Base-by-base conservation (phyloP, 2,888 invertebrate species). In the Melanostoma mellinum region DNA sequence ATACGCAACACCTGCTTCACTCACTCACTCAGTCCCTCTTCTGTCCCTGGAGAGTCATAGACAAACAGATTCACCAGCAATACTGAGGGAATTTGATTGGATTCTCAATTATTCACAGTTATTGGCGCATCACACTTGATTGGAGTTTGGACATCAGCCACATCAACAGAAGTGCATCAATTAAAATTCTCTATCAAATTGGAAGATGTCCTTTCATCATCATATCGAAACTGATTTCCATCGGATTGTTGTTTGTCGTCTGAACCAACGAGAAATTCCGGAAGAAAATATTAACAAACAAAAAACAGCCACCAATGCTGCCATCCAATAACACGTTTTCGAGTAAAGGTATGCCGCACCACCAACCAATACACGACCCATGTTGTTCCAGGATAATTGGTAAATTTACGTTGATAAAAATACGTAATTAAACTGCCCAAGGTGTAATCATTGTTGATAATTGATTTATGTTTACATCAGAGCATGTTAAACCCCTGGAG, bases 61-160 rank as follows among this genome's bases (percentile, higher is more conserved):
- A 53, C 48, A 32, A 42, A 46, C 40, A 78, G 46, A 69, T 65
- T 69, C 53, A n/a, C 36, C 60, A 44, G 30, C 67, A 82, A 77
- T 82, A 73, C 46, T 73, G 77, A 78, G 67, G 88, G 89, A 89
- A 89, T 90, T 89, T 90, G 90, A 90, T 90, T 90, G 90, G 90
- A 89, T 90, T 89, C 89, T 90, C 89, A 90, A 90, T 90, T 90
- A 90, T 90, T 90, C 89, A 90, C 89, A 89, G 89, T 89, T 90
- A 90, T 90, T 90, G 90, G 89, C 75, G 71, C 79, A 79, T 71
- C 65, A 42, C 58, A 42, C 69, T 71, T 74, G 79, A 84, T 79
- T 75, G 79, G 56, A 77, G 63, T 63, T 20, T 56, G 3, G 48
- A 32, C 55, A 46, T 4, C n/a, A 33, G 35, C n/a, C 56, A 8